phyloP scores from a whole-genome alignment of 2,113 vertebrate species.

The Larimichthys polyactis region DNA sequence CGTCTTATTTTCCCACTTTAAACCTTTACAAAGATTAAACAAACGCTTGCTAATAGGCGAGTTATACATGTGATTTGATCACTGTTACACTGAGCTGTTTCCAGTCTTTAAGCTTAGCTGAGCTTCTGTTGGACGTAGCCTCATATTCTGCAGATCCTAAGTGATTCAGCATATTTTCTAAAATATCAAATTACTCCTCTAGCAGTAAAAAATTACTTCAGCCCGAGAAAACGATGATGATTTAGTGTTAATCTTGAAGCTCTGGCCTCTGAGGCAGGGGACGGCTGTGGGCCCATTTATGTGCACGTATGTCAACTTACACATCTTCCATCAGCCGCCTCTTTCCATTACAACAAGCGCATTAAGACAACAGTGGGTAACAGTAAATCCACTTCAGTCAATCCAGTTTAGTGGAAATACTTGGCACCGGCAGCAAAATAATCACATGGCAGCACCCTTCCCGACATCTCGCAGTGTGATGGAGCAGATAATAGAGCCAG shows the following conservation, averaged over 20 bases:
- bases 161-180: no score
- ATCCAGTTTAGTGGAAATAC: constrained; percentile 34
- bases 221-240: no score
- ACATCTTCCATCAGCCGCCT: neutral
- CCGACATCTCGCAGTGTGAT: constrained; percentile 10
- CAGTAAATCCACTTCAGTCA: constrained; percentile 1
- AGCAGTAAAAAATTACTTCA: no score
- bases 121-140: no score
- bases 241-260: neutral
- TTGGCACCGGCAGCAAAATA: constrained; percentile 30
- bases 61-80: no score
- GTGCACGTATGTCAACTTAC: neutral
- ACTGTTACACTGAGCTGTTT: no score
- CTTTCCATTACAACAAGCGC: constrained; percentile 40
- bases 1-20: no score
- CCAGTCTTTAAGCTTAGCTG: no score
- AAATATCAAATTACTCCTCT: no score
- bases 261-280: neutral
- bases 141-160: no score
- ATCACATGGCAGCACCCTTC: constrained; percentile 22
- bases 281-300: neutral
- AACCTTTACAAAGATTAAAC: no score
- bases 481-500: neutral
- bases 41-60: no score
- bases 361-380: constrained; percentile 20